Evolutionary conservation across 2,888 invertebrate species (phyloP), one percentile per base, ranked within the genome.

Genomic region (Drosophila merina): DNA sequence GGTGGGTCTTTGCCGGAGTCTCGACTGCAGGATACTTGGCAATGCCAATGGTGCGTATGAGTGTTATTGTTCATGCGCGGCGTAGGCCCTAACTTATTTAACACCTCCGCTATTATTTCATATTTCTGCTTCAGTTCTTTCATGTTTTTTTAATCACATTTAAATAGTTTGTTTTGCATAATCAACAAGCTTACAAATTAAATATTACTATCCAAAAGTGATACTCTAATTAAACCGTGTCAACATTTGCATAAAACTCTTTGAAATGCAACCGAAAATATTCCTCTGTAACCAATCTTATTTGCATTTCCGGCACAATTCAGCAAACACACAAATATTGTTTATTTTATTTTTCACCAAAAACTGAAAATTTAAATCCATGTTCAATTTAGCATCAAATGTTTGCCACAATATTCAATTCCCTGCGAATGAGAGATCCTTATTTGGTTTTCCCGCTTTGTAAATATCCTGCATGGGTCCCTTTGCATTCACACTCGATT

Each of bases 21-120:
- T 54, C 69, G 60, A 69, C 54, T 14, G 5, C 5, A 44, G 10
- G 33, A 54, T 60, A 44, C 38, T 33, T 28, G 31, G 10, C 6
- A 52, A 0, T 8, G 44, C 44, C 44, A 9, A 25, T 10, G 25
- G 25, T 9, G 25, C 44, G 44, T 10, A 10, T 44, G 44, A 20
- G 44, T 44, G 25, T 9, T n/a, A 26, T 58, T 36, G 10, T 6
- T 10, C 26, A 52, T 52, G 33, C 49, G 31, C 50, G 9, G 10
- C 25, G 30, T 52, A 4, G 52, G 6, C 7, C 5, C 9, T 9
- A 1, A 30, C 25, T 6, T 12, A 2, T 20, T 0, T 5, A 12
- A 12, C 38, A 33, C 4, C 33, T 33, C 33, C 20, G 20, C 20
- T 36, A 12, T 6, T n/a, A 36, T 36, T 6, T 36, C 5, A 6